Conservation (phyloP, 1,140 invertebrate genomes). For the Nasonia vitripennis region DNA sequence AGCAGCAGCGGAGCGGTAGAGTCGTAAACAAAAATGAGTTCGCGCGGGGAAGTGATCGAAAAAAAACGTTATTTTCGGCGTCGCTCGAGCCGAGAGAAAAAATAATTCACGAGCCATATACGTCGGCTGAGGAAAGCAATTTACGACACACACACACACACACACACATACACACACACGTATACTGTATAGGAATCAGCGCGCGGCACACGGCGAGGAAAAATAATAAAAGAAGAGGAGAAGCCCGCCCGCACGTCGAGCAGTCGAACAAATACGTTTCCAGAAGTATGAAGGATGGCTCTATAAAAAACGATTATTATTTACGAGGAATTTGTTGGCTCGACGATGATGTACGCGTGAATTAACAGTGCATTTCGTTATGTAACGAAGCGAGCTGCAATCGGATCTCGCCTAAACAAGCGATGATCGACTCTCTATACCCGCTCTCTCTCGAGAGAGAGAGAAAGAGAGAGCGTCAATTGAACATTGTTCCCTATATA, state of each 20-base stretch:
- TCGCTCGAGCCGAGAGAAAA: neutral
- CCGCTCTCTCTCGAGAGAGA: too few species aligned
- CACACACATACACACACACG: too few species aligned
- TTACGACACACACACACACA: neutral
- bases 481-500: conserved; percentile 5
- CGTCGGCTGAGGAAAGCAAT: neutral
- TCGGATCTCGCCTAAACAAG: neutral
- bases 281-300: neutral
- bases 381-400: neutral
- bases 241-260: neutral
- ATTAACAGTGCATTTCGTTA: neutral
- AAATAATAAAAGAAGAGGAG: neutral
- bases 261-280: neutral
- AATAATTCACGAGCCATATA: neutral
- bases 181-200: neutral
- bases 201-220: neutral
- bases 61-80: neutral
- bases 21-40: neutral
- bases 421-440: neutral
- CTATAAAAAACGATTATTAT: neutral
- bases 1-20: too few species aligned
- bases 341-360: neutral
- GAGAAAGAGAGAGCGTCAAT: neutral
- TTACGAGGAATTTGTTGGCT: neutral
- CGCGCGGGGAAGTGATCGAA: neutral